phyloP scores from a whole-genome alignment of 1,140 invertebrate species.

The Trichomalopsis sarcophagae region DNA sequence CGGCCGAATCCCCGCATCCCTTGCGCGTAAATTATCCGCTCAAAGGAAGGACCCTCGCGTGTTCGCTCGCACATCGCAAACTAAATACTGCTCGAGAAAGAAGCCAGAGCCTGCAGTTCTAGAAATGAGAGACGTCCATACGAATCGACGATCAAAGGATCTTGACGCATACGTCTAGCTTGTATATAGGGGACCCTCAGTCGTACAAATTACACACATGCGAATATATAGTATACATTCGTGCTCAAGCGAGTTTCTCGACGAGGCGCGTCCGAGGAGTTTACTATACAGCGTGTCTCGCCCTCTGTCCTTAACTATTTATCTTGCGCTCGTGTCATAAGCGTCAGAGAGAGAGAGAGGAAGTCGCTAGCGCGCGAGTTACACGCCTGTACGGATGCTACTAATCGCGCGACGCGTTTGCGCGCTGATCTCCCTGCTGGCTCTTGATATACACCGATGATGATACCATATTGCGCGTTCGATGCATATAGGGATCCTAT shows the following conservation, averaged over 20 bases:
- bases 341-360: background rate
- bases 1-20: no score
- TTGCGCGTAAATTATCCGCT: no score
- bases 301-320: constrained; percentile 16
- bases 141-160: constrained; percentile 3
- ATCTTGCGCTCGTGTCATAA: background rate
- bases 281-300: background rate
- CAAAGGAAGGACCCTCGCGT: no score
- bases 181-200: background rate
- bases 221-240: background rate
- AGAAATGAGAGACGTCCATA: background rate
- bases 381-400: constrained; percentile 1
- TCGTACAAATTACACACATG: background rate
- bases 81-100: background rate
- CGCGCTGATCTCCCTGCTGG: background rate
- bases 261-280: background rate
- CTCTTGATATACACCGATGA: background rate
- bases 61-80: background rate
- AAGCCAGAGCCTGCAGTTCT: background rate
- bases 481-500: no score
- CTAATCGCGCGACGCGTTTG: background rate
- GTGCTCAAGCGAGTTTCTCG: background rate
- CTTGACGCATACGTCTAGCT: background rate
- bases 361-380: constrained; percentile 8
- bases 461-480: background rate